phyloP scores from a whole-genome alignment of 2,797 vertebrate genomes.

The Tangara arthus region DNA sequence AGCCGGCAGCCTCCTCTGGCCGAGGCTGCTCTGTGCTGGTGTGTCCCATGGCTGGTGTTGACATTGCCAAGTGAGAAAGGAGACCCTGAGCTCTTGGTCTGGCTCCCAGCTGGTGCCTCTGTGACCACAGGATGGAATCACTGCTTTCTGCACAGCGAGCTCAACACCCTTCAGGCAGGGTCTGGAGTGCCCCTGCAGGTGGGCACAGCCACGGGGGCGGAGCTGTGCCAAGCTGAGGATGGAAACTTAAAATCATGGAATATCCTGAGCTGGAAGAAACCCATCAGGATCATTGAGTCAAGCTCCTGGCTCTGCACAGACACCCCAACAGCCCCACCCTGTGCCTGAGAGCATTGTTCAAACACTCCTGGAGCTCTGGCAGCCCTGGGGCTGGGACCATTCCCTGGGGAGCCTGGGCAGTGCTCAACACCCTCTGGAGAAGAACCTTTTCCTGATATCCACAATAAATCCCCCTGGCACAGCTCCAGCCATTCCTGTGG shows the following conservation, averaged over 20 bases:
- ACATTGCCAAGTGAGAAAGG: background rate
- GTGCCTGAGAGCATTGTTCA: rapidly evolving
- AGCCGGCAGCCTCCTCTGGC: background rate
- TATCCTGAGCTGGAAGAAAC: background rate
- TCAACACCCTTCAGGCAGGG: background rate
- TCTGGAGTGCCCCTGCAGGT: background rate
- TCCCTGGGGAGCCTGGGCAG: rapidly evolving
- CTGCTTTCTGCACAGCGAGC: background rate
- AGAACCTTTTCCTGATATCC: background rate
- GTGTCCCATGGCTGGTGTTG: background rate
- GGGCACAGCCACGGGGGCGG: background rate
- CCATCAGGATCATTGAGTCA: rapidly evolving
- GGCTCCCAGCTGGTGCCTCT: background rate
- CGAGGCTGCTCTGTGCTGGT: background rate
- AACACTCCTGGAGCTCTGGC: background rate
- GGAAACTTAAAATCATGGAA: background rate
- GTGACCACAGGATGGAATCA: background rate
- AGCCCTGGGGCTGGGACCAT: rapidly evolving
- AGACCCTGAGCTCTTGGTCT: background rate
- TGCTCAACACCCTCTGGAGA: background rate
- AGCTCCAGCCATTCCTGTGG: background rate
- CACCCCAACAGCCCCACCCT: background rate
- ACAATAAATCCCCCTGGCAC: rapidly evolving
- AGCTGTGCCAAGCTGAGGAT: background rate
- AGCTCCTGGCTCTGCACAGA: background rate